Evolutionary conservation across 2,888 invertebrate genomes (phyloP), one percentile per base, ranked within the genome.

Genomic region (Pseudeuparius sepicola): DNA sequence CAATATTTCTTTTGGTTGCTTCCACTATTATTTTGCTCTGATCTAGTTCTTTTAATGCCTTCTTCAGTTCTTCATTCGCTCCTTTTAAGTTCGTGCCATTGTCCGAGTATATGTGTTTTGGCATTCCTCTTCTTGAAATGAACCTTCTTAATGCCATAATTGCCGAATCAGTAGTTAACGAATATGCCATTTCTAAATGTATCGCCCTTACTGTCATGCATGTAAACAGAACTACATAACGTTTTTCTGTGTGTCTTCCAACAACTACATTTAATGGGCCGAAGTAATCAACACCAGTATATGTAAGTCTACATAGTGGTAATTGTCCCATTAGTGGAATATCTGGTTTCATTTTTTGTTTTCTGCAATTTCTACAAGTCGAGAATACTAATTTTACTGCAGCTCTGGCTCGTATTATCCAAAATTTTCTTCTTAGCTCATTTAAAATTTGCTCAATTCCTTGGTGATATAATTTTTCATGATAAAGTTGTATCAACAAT

Each of bases 171-270:
- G 25, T 31, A 16, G 12, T 35, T 14, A 35, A 10, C 12, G 31
- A 20, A 20, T 36, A 18, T 1, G 36, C 36, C 4, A 39, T 32
- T 32, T 39, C 36, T 7, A 39, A 14, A 36, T 39, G 36, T 9
- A 39, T 31, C 14, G 27, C 39, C 31, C 31, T 18, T 3, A 31
- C 26, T 10, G 24, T 27, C 24, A 39, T 14, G 5, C 39, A 30
- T 2, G 34, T 39, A 17, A 39, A 39, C 6, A 39, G 9, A 15
- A 34, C 27, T 2, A 15, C 1, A 2, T 17, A 27, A 1, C 34
- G 15, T 27, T 34, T 28, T 18, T 27, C 16, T n/a, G 25, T 25
- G n/a, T n/a, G 20, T 20, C 20, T n/a, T n/a, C n/a, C n/a, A n/a
- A 20, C n/a, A 20, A n/a, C 7, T 20, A n/a, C 24, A 24, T 25